These are phyloP conservation scores for Drosophila suzukii DNA, from an alignment of 1,140 invertebrate genomes.

Conservation along the genomic window DNA sequence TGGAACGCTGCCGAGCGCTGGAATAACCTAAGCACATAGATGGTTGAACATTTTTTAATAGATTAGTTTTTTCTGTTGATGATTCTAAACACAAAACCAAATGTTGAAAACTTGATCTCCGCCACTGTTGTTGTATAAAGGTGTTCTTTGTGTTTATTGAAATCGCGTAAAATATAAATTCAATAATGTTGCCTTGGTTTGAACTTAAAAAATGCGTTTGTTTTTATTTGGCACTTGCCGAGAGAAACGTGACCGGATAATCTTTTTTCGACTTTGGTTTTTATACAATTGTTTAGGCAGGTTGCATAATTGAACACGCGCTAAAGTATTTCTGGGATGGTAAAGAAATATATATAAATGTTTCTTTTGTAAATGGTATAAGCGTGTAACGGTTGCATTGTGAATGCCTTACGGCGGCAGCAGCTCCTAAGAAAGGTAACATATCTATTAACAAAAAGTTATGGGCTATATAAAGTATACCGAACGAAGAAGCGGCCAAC, in stretches of 20 bases:
- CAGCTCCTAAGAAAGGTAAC: conserved; percentile 2
- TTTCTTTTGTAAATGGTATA: conserved; percentile 21
- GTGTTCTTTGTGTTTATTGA: conserved; percentile 41
- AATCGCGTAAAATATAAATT: conserved; percentile 37
- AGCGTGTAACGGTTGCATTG: conserved; percentile 43
- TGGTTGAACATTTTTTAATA: too few species aligned
- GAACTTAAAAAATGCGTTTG: conserved; percentile 39
- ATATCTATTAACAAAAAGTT: conserved; percentile 50
- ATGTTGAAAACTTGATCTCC: conserved; percentile 44
- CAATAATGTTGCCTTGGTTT: conserved; percentile 43
- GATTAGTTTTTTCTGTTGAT: conserved; percentile 6
- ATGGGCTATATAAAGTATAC: conserved; percentile 43
- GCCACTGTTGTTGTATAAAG: conserved; percentile 17
- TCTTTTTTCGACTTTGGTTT: conserved; percentile 18
- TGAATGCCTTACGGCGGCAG: conserved; percentile 12
- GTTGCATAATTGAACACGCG: conserved; percentile 21
- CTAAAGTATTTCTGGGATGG: conserved; percentile 30
- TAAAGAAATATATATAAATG: not conserved
- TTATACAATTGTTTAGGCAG: conserved; percentile 2
- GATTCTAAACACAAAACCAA: conserved; percentile 43
- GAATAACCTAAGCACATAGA: too few species aligned
- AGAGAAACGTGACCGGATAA: conserved; percentile 41
- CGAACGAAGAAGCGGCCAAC: conserved; percentile 24
- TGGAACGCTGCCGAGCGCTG: too few species aligned
- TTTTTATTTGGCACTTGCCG: conserved; percentile 6